These are phyloP conservation scores for Melanostoma scalare DNA, from an alignment of 2,888 invertebrate genomes.

Conservation along the genomic window DNA sequence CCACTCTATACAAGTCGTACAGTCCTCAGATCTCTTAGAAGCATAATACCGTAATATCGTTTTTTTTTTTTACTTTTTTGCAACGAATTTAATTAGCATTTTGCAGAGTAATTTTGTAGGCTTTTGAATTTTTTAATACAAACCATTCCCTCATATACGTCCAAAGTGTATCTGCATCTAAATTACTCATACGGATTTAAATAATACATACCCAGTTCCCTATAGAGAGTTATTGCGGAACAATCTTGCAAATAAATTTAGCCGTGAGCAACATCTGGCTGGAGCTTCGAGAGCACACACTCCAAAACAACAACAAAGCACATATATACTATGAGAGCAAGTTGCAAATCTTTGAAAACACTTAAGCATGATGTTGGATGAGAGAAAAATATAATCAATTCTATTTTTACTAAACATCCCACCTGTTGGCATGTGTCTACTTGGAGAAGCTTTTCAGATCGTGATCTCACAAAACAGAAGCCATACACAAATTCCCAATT, in stretches of 20 bases:
- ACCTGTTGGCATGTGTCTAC: constrained; percentile 48
- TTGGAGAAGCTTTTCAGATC: constrained; percentile 37
- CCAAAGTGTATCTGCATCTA: constrained; percentile 42
- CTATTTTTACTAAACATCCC: constrained; percentile 35
- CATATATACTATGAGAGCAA: constrained; percentile 32
- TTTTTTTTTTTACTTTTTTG: constrained; percentile 12
- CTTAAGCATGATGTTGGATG: constrained; percentile 37
- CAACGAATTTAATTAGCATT: constrained; percentile 54
- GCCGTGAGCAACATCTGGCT: constrained; percentile 65
- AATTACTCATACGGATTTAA: constrained; percentile 52
- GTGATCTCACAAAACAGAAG: constrained; percentile 56
- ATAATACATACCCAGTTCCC: constrained; percentile 39
- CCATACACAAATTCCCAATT: constrained; percentile 53
- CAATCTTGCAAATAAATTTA: constrained; percentile 65
- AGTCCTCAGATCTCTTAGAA: constrained; percentile 26
- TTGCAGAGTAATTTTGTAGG: constrained; percentile 45
- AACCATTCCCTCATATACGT: constrained; percentile 17
- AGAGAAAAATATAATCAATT: constrained; percentile 13
- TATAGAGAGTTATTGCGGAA: constrained; percentile 65
- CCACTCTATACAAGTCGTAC: constrained; percentile 21
- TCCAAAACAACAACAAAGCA: background rate
- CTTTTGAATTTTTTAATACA: constrained; percentile 34
- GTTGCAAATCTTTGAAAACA: constrained; percentile 55
- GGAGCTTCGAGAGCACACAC: constrained; percentile 49
- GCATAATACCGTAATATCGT: constrained; percentile 25